A percentile compares a stretch with the other conserved stretches of the same genome.
Evolutionary conservation across 2,113 vertebrate genomes (phyloP).

Genomic region (Marmota flaviventris): DNA sequence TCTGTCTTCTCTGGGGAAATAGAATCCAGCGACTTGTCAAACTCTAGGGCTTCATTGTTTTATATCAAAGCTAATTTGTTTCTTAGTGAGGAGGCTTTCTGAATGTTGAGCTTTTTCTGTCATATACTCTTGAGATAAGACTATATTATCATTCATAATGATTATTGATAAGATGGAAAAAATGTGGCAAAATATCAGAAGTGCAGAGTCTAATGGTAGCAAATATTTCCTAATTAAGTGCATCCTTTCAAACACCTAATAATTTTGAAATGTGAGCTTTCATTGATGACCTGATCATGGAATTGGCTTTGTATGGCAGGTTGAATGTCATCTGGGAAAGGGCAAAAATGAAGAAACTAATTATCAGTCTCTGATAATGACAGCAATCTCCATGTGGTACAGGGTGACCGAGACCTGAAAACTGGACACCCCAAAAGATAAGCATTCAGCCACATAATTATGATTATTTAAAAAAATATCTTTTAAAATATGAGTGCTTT

Average conservation of each 20-base stretch:
- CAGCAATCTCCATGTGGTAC: too few species aligned
- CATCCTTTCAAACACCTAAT: not conserved
- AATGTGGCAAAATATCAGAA: not conserved
- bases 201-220: too few species aligned
- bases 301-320: not conserved
- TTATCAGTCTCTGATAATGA: not conserved
- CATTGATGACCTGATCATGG: not conserved
- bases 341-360: not conserved
- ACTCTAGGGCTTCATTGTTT: too few species aligned
- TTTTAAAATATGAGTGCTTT: not conserved
- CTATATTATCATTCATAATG: not conserved
- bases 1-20: not conserved
- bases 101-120: not conserved
- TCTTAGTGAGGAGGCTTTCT: not conserved
- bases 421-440: not conserved
- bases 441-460: not conserved
- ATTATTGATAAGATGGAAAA: not conserved
- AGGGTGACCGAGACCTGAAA: not conserved
- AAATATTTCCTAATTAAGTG: not conserved
- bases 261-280: not conserved
- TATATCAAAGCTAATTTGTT: not conserved
- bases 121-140: not conserved
- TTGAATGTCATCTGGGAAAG: not conserved
- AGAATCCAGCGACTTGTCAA: not conserved
- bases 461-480: not conserved